Evolutionary conservation across 2,888 invertebrate genomes (phyloP).

Genomic region (Trissoscelio sp.): DNA sequence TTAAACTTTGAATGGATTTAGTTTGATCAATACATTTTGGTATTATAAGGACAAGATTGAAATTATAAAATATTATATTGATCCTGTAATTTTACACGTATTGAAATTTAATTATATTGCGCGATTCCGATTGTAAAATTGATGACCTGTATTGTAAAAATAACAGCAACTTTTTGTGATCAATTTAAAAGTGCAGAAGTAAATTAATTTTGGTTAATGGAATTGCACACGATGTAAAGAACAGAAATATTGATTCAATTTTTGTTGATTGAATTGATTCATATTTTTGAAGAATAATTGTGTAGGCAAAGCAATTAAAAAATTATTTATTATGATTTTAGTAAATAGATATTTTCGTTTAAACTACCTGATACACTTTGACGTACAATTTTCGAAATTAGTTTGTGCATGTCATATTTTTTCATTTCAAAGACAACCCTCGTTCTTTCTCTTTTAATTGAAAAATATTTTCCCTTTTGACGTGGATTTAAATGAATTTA

Average conservation of each 20-base stretch:
- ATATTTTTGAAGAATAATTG: neutral
- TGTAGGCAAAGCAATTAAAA: too few species aligned
- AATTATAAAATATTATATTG: too few species aligned
- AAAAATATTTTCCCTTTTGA: neutral
- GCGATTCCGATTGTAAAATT: neutral
- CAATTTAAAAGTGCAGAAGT: neutral
- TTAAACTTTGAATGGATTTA: neutral
- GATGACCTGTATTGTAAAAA: neutral
- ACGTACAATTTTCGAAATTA: neutral
- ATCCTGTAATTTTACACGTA: neutral
- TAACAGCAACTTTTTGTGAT: too few species aligned
- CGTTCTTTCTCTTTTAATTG: neutral
- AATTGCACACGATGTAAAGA: too few species aligned
- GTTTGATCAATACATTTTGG: neutral
- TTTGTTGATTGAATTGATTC: too few species aligned
- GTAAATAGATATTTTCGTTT: too few species aligned
- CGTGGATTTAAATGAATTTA: neutral
- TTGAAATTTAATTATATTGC: neutral
- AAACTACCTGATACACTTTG: too few species aligned
- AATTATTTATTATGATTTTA: too few species aligned
- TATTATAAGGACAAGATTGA: neutral
- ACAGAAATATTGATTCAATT: too few species aligned
- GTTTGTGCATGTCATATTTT: neutral
- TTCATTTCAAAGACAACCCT: neutral
- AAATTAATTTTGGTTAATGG: too few species aligned